A percentile compares a stretch with the other conserved stretches of the same genome.
These are phyloP conservation scores for Ploceus nigricollis DNA, from an alignment of 2,113 vertebrate genomes.

Conservation along the genomic window DNA sequence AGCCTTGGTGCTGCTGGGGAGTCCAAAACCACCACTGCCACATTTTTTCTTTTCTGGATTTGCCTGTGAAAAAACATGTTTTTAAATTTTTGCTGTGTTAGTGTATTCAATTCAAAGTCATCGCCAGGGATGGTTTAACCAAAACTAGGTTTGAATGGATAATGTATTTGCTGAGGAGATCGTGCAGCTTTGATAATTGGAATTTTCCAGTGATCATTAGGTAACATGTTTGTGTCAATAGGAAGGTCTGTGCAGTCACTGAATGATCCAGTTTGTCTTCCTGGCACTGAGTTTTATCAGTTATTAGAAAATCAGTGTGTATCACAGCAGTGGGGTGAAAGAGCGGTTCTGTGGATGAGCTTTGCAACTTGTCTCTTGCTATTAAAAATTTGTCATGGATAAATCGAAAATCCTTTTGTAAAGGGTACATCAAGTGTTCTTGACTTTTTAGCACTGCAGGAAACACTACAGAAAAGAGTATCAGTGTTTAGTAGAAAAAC, in stretches of 20 bases:
- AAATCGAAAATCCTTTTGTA: neutral
- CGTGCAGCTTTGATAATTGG: accelerated
- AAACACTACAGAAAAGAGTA: neutral
- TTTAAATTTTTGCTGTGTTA: neutral
- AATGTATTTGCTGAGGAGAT: neutral
- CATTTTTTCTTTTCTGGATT: neutral
- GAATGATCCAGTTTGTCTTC: neutral
- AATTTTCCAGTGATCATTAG: neutral
- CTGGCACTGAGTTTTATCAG: neutral
- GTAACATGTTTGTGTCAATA: neutral
- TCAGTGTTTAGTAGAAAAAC: neutral
- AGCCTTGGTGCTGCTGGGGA: neutral
- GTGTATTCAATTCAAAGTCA: neutral
- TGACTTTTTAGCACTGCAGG: neutral
- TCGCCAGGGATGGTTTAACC: neutral
- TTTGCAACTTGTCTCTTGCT: neutral
- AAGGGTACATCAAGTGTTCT: neutral
- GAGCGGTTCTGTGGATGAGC: neutral
- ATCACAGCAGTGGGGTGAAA: neutral
- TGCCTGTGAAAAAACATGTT: neutral
- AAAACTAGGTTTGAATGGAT: neutral
- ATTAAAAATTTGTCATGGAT: neutral
- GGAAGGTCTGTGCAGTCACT: neutral
- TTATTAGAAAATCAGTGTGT: neutral
- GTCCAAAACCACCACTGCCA: neutral